Conservation (phyloP, 1,140 invertebrate species). For the Whitmania pigra region DNA sequence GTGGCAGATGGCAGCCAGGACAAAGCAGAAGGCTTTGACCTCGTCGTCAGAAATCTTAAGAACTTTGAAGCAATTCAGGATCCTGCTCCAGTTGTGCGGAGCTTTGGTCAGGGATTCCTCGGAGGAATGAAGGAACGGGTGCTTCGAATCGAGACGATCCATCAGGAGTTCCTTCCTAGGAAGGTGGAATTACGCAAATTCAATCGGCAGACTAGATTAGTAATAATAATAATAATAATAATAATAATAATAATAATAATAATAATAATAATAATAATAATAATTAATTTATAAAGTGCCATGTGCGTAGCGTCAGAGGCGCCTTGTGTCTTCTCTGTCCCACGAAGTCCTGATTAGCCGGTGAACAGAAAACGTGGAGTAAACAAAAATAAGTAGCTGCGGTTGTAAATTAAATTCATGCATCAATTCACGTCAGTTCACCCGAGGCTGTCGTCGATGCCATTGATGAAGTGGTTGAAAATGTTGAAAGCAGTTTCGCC, state of each 20-base stretch:
- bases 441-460: slow-evolving; percentile 57
- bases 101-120: slow-evolving; percentile 66
- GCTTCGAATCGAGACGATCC: slow-evolving; percentile 63
- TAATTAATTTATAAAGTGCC: too few relatives aligned
- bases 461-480: slow-evolving; percentile 67
- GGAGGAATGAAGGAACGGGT: slow-evolving; percentile 63
- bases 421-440: too few relatives aligned
- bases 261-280: too few relatives aligned
- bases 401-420: too few relatives aligned
- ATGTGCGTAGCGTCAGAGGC: too few relatives aligned
- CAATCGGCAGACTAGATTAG: background rate
- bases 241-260: too few relatives aligned
- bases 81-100: slow-evolving; percentile 60
- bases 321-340: too few relatives aligned
- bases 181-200: slow-evolving; percentile 1
- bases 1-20: slow-evolving; percentile 80
- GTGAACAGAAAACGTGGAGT: too few relatives aligned
- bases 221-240: too few relatives aligned
- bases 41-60: slow-evolving; percentile 63
- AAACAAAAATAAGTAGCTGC: too few relatives aligned
- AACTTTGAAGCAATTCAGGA: slow-evolving; percentile 59
- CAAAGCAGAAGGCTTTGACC: slow-evolving; percentile 66
- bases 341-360: too few relatives aligned
- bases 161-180: slow-evolving; percentile 63
- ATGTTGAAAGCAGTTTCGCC: slow-evolving; percentile 69